These are phyloP conservation scores for Pelodytes ibericus DNA, from an alignment of 2,797 vertebrate genomes.

Conservation along the genomic window DNA sequence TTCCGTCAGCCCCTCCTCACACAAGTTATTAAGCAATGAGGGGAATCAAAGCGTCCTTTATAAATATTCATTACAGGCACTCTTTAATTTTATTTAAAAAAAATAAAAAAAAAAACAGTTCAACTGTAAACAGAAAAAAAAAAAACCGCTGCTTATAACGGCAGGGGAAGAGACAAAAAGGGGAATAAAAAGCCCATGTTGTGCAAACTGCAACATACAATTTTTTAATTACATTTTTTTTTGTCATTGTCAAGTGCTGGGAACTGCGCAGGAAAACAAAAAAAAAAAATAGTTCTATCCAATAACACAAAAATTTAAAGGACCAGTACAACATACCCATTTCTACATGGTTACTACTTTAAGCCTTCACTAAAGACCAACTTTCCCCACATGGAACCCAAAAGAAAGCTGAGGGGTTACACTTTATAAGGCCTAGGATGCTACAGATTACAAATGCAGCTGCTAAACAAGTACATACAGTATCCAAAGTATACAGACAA, in stretches of 20 bases:
- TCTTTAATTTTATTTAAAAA: slow-evolving; percentile 51
- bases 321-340: no score
- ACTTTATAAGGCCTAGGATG: no score
- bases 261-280: not conserved
- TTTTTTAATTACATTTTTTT: not conserved
- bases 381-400: no score
- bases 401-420: no score
- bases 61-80: slow-evolving; percentile 37
- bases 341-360: no score
- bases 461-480: no score
- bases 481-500: no score
- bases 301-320: not conserved
- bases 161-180: not conserved
- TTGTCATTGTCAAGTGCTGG: not conserved
- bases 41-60: slow-evolving; percentile 30
- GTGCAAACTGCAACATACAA: slow-evolving; percentile 1
- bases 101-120: no score
- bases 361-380: no score
- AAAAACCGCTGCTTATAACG: not conserved
- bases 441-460: no score
- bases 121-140: slow-evolving; percentile 34
- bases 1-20: not conserved
- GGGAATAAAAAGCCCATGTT: not conserved
- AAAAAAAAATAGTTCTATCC: no score
- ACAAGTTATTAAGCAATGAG: slow-evolving; percentile 18